Percentiles rank a stretch among this genome's conserved stretches.
Conservation (phyloP, 2,797 vertebrate genomes). For the Emydoidea blandingii region DNA sequence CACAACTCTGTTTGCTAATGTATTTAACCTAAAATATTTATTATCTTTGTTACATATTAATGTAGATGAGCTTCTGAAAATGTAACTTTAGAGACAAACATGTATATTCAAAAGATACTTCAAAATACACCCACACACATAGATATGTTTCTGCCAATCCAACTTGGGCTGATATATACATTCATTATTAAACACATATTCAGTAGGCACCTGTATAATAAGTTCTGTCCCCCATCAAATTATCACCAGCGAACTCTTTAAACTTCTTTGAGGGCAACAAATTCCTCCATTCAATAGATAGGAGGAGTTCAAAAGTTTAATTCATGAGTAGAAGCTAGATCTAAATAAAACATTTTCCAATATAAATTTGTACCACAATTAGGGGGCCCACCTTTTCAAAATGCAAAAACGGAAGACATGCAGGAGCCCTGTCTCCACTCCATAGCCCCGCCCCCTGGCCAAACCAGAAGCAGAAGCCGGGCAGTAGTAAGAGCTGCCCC, state of each 20-base stretch:
- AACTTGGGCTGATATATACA: neutral
- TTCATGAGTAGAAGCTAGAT: neutral
- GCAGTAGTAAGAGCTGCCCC: too few species aligned
- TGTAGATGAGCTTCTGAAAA: neutral
- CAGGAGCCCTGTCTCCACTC: too few species aligned
- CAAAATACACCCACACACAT: neutral
- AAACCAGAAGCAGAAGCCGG: too few species aligned
- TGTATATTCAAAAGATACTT: neutral
- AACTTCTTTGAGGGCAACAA: neutral
- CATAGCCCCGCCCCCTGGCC: too few species aligned
- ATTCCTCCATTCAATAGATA: neutral
- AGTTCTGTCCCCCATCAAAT: neutral
- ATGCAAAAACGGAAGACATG: too few species aligned
- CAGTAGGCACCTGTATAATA: neutral
- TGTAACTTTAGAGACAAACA: neutral
- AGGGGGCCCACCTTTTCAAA: too few species aligned
- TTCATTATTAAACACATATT: neutral
- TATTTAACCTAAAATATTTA: slow-evolving; percentile 3
- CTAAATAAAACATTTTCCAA: neutral
- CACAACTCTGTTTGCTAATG: neutral
- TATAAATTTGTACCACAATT: neutral
- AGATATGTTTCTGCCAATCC: neutral
- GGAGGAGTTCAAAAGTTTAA: neutral
- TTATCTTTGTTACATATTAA: neutral
- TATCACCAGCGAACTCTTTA: neutral